Conservation (phyloP, 2,797 vertebrate genomes). For the Micromesistius poutassou region DNA sequence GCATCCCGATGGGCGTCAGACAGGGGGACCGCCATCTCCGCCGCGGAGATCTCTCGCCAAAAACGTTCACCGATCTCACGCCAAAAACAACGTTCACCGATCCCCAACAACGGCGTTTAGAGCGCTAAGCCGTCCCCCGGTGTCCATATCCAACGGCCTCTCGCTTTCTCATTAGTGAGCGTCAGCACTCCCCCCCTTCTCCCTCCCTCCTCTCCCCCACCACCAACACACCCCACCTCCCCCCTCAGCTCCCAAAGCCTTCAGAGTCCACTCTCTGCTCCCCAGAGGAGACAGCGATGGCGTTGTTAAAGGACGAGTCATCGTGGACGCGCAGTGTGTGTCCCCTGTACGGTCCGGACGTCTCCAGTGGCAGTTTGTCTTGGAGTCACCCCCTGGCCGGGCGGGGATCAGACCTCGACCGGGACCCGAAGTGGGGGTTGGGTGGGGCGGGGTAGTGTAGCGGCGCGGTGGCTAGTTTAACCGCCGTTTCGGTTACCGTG, state of each 20-base stretch:
- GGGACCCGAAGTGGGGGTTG: conserved; percentile 8
- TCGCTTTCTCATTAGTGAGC: not conserved
- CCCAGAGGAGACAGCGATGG: too few species aligned
- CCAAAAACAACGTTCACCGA: not conserved
- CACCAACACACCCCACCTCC: not conserved
- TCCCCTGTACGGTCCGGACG: conserved; percentile 53
- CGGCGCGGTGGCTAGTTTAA: too few species aligned
- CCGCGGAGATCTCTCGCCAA: too few species aligned
- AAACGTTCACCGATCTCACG: not conserved
- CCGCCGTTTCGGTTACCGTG: not conserved
- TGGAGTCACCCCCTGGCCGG: conserved; percentile 46
- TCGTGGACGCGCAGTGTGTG: conserved; percentile 47
- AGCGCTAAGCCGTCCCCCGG: not conserved
- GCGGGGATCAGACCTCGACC: not conserved
- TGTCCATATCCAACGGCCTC: not conserved
- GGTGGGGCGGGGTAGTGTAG: too few species aligned
- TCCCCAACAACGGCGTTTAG: not conserved
- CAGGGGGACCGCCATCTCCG: not conserved
- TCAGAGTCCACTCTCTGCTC: not conserved
- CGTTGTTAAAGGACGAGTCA: conserved; percentile 52
- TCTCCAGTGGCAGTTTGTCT: conserved; percentile 62
- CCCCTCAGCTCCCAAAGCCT: not conserved
- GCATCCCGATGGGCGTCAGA: not conserved
- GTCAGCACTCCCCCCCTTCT: not conserved
- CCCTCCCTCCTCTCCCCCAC: too few species aligned